Evolutionary conservation across 2,888 invertebrate species (phyloP).

Genomic region (Platycheirus rosarum): DNA sequence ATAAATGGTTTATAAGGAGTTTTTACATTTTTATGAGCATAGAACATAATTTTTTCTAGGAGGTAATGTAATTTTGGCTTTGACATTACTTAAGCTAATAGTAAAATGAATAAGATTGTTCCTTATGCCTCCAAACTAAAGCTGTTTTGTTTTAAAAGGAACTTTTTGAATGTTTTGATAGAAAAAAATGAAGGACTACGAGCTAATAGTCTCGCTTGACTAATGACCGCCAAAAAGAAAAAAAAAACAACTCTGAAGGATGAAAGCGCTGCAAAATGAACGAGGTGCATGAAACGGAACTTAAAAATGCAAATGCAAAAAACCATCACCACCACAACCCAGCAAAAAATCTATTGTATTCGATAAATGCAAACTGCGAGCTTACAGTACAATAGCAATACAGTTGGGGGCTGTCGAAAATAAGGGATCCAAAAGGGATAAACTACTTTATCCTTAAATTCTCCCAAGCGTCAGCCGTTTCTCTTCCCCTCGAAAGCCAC

Average conservation of each 20-base stretch:
- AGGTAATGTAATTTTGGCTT: neutral
- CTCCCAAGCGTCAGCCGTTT: constrained; percentile 26
- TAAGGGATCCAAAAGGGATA: constrained; percentile 39
- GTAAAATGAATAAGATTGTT: neutral
- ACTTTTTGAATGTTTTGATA: constrained; percentile 16
- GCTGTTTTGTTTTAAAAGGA: constrained; percentile 24
- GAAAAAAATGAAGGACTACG: constrained; percentile 14
- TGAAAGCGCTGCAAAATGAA: constrained; percentile 7
- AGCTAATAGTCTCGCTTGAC: constrained; percentile 13
- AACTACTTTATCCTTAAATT: constrained; percentile 67
- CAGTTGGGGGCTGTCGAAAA: constrained; percentile 7
- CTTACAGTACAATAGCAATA: neutral
- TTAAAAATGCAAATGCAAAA: constrained; percentile 42
- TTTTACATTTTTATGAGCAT: too few species aligned
- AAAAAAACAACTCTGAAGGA: neutral
- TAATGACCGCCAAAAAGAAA: constrained; percentile 15
- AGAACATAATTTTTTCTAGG: too few species aligned
- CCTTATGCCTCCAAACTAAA: constrained; percentile 26
- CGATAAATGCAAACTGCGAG: constrained; percentile 2
- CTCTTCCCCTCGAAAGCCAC: neutral
- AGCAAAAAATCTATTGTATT: constrained; percentile 36
- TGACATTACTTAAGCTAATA: neutral
- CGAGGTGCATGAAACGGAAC: constrained; percentile 1
- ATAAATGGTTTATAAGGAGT: too few species aligned
- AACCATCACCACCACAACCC: constrained; percentile 25